Conservation (phyloP, 2,113 vertebrate genomes). For the Lagopus muta region DNA sequence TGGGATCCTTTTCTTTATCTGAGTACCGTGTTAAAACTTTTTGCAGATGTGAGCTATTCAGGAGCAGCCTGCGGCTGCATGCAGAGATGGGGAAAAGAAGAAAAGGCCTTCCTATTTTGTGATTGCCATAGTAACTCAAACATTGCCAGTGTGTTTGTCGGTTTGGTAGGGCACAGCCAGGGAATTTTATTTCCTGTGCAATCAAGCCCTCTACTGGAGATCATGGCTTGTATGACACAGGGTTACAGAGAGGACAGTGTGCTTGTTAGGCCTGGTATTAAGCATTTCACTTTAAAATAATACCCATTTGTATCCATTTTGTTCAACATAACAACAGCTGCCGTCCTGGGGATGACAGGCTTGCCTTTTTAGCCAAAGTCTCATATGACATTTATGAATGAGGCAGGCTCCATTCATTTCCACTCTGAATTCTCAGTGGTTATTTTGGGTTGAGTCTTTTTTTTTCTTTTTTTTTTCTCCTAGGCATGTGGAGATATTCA, state of each 20-base stretch:
- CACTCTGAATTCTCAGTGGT: conserved; percentile 74
- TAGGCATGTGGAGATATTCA: conserved; percentile 58
- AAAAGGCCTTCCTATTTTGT: conserved; percentile 89
- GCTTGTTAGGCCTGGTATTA: conserved; percentile 89
- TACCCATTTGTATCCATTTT: conserved; percentile 92
- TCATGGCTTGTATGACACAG: conserved; percentile 85
- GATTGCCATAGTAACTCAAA: conserved; percentile 98
- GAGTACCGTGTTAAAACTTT: conserved; percentile 93
- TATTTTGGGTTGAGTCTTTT: conserved; percentile 59
- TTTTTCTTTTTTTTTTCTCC: neutral
- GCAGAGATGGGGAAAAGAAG: conserved; percentile 90
- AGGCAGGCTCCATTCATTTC: conserved; percentile 78
- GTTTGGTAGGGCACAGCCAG: conserved; percentile 71
- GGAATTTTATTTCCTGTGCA: conserved; percentile 85
- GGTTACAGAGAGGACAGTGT: conserved; percentile 87
- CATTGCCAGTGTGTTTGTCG: conserved; percentile 87
- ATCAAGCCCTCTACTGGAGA: conserved; percentile 90
- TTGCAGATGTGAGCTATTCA: conserved; percentile 99
- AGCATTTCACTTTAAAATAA: conserved; percentile 91
- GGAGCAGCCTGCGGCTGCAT: conserved; percentile 93
- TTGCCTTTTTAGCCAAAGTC: conserved; percentile 80
- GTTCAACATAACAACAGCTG: conserved; percentile 90
- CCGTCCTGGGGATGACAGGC: conserved; percentile 78
- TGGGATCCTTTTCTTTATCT: conserved; percentile 88
- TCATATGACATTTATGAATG: conserved; percentile 86